phyloP scores from a whole-genome alignment of 2,797 vertebrate genomes.

The Sciurus carolinensis region DNA sequence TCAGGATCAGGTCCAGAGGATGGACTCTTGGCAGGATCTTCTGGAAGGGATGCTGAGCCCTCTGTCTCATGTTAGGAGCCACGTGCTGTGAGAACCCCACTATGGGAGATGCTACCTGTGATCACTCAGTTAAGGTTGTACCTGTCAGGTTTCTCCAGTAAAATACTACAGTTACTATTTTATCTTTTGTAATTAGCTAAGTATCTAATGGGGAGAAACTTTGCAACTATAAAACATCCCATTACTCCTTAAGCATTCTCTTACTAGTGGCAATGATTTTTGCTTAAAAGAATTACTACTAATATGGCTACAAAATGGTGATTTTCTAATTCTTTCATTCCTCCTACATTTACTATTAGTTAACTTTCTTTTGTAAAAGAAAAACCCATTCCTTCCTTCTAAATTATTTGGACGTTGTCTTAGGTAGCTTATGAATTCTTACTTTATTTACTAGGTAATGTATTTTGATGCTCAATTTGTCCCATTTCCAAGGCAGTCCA shows the following conservation, averaged over 20 bases:
- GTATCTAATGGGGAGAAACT: not conserved
- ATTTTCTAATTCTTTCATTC: not conserved
- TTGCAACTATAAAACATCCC: not conserved
- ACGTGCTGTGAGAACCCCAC: too few relatives aligned
- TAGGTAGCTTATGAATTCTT: not conserved
- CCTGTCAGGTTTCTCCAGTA: not conserved
- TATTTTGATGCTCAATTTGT: constrained; percentile 3
- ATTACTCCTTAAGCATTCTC: not conserved
- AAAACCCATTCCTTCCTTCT: not conserved
- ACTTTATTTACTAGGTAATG: not conserved
- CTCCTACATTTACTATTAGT: not conserved
- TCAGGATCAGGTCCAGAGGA: not conserved
- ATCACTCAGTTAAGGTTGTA: not conserved
- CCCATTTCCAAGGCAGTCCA: not conserved
- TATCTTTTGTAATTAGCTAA: not conserved
- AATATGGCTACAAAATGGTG: not conserved
- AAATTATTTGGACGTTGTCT: not conserved
- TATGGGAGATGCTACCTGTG: not conserved
- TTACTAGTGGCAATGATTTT: not conserved
- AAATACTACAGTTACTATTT: not conserved
- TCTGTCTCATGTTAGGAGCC: not conserved
- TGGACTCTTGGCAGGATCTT: not conserved
- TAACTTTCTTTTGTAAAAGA: not conserved
- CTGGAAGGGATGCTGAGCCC: not conserved
- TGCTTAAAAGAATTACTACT: constrained; percentile 8